Evolutionary conservation across 2,113 vertebrate species (phyloP).

Genomic region (Cryptotis parvus): DNA sequence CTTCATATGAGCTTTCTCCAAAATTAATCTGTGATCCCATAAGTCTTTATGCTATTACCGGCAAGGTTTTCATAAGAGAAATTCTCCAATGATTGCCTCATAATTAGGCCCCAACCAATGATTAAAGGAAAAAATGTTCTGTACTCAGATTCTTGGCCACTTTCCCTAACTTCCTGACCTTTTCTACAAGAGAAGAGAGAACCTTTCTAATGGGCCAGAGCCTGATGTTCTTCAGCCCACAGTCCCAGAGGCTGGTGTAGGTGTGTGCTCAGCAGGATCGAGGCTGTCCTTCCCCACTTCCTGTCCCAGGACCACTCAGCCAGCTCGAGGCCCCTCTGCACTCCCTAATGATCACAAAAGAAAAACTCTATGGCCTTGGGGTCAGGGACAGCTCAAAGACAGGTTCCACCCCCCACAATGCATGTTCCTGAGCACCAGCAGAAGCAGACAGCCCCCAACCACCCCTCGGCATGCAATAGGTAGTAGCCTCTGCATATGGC

Average conservation of each 20-base stretch:
- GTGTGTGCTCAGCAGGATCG: not conserved
- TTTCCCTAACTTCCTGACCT: not conserved
- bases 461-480: too few species aligned
- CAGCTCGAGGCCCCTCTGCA: too few species aligned
- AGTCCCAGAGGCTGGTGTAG: not conserved
- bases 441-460: too few species aligned
- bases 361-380: not conserved
- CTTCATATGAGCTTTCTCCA: not conserved
- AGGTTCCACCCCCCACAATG: too few species aligned
- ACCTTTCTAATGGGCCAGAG: not conserved
- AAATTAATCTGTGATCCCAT: constrained; percentile 10
- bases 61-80: constrained; percentile 6
- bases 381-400: too few species aligned
- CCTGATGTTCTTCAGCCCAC: not conserved
- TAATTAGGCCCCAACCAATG: not conserved
- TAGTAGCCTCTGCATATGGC: not conserved
- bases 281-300: not conserved
- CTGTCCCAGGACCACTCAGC: not conserved
- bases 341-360: not conserved
- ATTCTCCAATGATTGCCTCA: not conserved
- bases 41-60: not conserved
- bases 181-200: not conserved
- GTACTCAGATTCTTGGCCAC: not conserved
- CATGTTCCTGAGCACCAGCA: too few species aligned
- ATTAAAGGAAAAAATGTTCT: not conserved